Conservation (phyloP, 2,797 vertebrate genomes). For the Cyprinodon diabolis region DNA sequence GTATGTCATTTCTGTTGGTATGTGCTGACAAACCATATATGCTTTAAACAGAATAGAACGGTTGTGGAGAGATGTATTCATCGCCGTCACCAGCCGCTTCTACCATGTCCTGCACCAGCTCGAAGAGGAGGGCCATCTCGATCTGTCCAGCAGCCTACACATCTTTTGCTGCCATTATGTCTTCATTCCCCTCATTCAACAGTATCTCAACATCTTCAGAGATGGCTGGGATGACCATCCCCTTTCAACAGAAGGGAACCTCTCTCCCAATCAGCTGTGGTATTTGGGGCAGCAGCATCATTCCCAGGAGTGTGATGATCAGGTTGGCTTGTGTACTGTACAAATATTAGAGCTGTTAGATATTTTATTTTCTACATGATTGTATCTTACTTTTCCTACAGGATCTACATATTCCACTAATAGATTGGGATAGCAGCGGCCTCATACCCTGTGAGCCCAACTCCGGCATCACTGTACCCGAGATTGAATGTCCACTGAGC, state of each 20-base stretch:
- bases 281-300: background rate
- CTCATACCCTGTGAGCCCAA: background rate
- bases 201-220: constrained; percentile 1
- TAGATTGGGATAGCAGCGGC: background rate
- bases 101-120: background rate
- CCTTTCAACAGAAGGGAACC: too few species aligned
- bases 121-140: background rate
- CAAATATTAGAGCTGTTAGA: too few species aligned
- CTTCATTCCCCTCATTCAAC: background rate
- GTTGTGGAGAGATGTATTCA: constrained; percentile 1
- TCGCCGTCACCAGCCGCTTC: background rate
- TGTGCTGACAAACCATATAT: background rate
- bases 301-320: background rate
- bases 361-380: background rate
- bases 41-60: background rate
- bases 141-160: background rate
- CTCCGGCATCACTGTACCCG: background rate
- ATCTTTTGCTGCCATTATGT: background rate
- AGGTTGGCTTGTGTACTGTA: background rate
- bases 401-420: background rate
- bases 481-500: background rate
- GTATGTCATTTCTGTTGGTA: too few species aligned
- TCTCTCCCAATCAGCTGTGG: too few species aligned
- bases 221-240: background rate
- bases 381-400: background rate